Evolutionary conservation across 2,113 vertebrate genomes (phyloP), one percentile per base, ranked within the genome.

Genomic region (Neoarius graeffei): DNA sequence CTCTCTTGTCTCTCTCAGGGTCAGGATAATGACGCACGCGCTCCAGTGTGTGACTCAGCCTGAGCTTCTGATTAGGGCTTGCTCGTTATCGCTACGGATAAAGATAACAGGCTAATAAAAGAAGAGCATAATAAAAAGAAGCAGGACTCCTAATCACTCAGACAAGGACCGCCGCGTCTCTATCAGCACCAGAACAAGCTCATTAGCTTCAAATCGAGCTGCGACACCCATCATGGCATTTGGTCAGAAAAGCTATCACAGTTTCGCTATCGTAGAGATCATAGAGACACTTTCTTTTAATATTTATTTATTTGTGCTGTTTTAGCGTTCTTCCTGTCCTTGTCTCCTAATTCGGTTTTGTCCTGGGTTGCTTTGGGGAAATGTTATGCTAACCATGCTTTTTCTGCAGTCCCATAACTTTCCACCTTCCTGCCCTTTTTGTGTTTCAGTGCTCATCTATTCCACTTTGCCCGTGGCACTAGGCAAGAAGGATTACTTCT

Each of bases 1-100:
- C 85, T 59, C 23, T 79, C n/a, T 9, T 83, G 25, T 83, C 59
- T 82, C 83, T 76, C 13, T 67, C 81, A 83, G 81, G 71, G 71
- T 66, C 60, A 84, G 87, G 76, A 73, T 80, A 84, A 77, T 88
- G 87, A 88, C 73, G 87, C 71, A 62, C n/a, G 57, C 7, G 59
- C 71, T 59, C 52, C 48, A 14, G 73, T 15, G 57, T 54, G 59
- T 88, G 81, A 79, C 82, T 85, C 86, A 77, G 23, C 15, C 71
- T 17, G 56, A 52, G 66, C 69, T 66, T 83, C 50, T 83, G 84
- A 82, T 89, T 89, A 77, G 69, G n/a, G 7, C 60, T 57, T 54
- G 50, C 82, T 89, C 85, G 7, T 86, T 83, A 81, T 79, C 11
- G 80, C 30, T 56, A 17, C 7, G 54, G 73, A 83, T 74, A 76